Evolutionary conservation across 2,113 vertebrate genomes (phyloP).

Genomic region (Siphamia tubifer): DNA sequence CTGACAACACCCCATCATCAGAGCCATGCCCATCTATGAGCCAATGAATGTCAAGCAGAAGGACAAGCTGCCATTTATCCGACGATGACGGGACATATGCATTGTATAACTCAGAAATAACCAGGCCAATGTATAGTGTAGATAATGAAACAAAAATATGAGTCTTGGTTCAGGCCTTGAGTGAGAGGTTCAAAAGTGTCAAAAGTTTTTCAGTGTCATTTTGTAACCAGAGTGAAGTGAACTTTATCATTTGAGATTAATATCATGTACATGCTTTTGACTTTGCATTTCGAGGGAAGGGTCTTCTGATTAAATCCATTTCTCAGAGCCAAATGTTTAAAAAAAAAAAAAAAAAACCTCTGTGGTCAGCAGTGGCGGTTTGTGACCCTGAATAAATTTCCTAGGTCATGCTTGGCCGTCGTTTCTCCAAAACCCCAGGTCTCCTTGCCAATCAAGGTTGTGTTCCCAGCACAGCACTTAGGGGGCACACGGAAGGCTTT

Average conservation of each 20-base stretch:
- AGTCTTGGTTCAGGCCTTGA: no score
- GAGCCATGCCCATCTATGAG: no score
- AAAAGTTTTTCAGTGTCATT: not conserved
- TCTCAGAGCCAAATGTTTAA: conserved; percentile 26
- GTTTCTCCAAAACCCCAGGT: conserved; percentile 57
- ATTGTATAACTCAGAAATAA: no score
- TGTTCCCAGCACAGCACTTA: conserved; percentile 61
- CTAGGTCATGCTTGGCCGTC: conserved; percentile 45
- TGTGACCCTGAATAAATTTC: conserved; percentile 65
- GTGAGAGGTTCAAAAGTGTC: no score
- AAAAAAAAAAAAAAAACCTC: conserved; percentile 37
- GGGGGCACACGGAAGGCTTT: conserved; percentile 73
- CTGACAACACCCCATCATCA: no score
- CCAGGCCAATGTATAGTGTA: no score
- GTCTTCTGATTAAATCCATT: conserved; percentile 13
- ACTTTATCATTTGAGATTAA: not conserved
- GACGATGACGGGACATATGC: no score
- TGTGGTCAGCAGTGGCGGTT: conserved; percentile 43
- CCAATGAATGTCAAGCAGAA: no score
- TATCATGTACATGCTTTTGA: conserved; percentile 2
- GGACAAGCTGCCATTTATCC: no score
- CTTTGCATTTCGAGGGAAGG: not conserved
- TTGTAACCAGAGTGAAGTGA: not conserved
- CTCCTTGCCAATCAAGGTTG: conserved; percentile 63
- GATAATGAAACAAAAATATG: no score